Evolutionary conservation across 1,140 invertebrate genomes (phyloP).

Genomic region (Oncopodura yosiiana): DNA sequence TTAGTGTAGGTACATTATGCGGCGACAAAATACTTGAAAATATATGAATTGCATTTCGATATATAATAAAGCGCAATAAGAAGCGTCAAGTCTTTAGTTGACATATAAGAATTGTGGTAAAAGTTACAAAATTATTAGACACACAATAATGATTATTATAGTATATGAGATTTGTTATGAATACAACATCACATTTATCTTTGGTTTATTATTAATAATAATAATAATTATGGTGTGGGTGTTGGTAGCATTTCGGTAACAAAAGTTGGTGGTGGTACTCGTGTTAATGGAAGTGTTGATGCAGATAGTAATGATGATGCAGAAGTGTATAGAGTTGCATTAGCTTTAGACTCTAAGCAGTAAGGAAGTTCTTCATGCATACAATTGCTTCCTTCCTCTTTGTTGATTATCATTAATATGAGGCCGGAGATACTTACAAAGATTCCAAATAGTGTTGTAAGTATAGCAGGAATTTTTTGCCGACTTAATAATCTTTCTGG

Average conservation of each 20-base stretch:
- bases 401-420: constrained; percentile 47
- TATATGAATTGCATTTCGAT: too few relatives aligned
- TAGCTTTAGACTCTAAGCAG: constrained; percentile 40
- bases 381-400: constrained; percentile 45
- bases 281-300: not conserved
- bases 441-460: constrained; percentile 58
- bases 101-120: too few relatives aligned
- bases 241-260: too few relatives aligned
- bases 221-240: not conserved
- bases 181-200: not conserved
- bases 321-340: not conserved
- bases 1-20: too few relatives aligned
- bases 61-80: too few relatives aligned
- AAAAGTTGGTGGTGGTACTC: too few relatives aligned
- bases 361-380: constrained; percentile 55
- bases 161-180: not conserved
- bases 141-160: not conserved
- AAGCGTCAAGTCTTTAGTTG: too few relatives aligned
- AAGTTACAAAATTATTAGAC: too few relatives aligned
- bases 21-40: too few relatives aligned
- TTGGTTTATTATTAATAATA: not conserved
- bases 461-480: constrained; percentile 60
- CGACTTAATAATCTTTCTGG: constrained; percentile 57
- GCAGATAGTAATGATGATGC: not conserved
- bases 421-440: constrained; percentile 56